These are phyloP conservation scores for Darevskia mixta DNA, from an alignment of 2,797 vertebrate genomes.

Conservation along the genomic window DNA sequence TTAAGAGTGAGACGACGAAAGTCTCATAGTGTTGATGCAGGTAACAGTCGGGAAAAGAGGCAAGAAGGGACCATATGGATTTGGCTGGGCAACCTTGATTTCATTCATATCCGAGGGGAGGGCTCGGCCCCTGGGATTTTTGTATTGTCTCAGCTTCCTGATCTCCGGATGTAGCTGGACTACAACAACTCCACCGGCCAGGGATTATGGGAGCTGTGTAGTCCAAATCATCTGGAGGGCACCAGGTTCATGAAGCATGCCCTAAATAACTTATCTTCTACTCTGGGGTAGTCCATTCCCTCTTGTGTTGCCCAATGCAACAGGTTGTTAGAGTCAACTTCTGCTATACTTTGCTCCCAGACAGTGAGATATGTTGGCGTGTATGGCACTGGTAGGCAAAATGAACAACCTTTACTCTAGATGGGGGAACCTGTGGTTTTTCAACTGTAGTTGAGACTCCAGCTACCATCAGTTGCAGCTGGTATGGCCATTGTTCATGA, in stretches of 20 bases:
- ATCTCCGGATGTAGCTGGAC: no score
- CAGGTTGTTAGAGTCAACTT: no score
- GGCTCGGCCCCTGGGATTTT: fast-evolving
- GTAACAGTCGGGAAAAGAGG: no score
- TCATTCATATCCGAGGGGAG: background rate
- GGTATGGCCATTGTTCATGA: background rate
- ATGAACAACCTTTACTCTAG: background rate
- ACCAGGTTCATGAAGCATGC: background rate
- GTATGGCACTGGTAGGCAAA: background rate
- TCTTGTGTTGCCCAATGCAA: background rate
- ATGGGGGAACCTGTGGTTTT: no score
- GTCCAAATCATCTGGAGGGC: no score
- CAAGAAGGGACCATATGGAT: background rate
- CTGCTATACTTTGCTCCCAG: no score
- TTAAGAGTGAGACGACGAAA: background rate
- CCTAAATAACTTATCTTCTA: background rate
- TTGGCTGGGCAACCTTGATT: background rate
- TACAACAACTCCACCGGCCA: no score
- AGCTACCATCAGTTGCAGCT: background rate
- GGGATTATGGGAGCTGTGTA: no score
- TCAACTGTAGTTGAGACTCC: background rate
- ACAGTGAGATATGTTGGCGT: background rate
- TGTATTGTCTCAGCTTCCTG: background rate
- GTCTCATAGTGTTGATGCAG: background rate
- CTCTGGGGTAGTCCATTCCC: no score